Evolutionary conservation across 2,797 vertebrate genomes (phyloP).

Genomic region (Pipistrellus pygmaeus): DNA sequence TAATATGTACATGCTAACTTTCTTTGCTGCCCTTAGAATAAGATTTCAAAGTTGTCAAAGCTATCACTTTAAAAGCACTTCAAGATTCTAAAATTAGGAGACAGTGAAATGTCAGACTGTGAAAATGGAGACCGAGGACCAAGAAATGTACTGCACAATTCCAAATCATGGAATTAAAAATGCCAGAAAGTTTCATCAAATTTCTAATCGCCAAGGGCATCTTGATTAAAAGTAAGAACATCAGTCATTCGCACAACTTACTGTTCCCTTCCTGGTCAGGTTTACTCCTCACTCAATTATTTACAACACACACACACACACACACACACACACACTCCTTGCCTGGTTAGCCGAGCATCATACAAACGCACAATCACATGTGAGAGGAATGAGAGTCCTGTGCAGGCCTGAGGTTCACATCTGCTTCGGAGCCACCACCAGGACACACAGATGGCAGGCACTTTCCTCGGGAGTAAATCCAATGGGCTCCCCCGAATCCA

Average conservation of each 20-base stretch:
- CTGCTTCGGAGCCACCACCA: slow-evolving; percentile 38
- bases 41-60: slow-evolving; percentile 82
- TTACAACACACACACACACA: too few relatives aligned
- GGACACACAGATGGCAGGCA: slow-evolving; percentile 74
- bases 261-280: background rate
- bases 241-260: background rate
- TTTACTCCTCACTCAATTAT: background rate
- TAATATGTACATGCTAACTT: background rate
- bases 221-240: background rate
- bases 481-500: slow-evolving; percentile 72
- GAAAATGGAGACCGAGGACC: too few relatives aligned
- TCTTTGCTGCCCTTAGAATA: slow-evolving; percentile 68
- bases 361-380: slow-evolving; percentile 50
- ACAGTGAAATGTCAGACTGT: background rate
- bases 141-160: background rate
- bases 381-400: background rate
- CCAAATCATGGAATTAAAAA: background rate
- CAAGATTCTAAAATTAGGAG: slow-evolving; percentile 78
- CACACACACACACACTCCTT: background rate
- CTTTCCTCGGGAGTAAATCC: slow-evolving; percentile 62
- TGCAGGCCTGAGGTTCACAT: background rate
- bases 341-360: background rate
- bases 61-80: slow-evolving; percentile 75
- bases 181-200: background rate
- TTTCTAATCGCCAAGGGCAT: too few relatives aligned